phyloP scores from a whole-genome alignment of 2,113 vertebrate species.

The Spea multiplicata region DNA sequence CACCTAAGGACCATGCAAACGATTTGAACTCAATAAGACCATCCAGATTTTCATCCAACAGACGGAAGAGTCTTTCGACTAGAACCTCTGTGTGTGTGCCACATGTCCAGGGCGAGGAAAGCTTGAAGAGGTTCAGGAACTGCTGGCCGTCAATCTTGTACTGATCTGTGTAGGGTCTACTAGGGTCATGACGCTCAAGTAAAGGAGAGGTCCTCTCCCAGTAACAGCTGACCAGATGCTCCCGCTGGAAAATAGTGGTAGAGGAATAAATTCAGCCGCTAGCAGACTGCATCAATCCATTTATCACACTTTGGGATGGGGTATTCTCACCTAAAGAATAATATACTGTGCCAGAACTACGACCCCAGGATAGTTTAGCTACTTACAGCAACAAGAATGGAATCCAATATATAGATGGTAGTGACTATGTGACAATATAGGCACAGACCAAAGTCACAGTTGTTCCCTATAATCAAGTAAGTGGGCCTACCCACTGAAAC shows the following conservation, averaged over 20 bases:
- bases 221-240: slow-evolving; percentile 87
- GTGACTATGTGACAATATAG: too few species aligned
- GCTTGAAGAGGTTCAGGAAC: slow-evolving; percentile 79
- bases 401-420: too few species aligned
- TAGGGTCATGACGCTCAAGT: slow-evolving; percentile 65
- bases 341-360: too few species aligned
- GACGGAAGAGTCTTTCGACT: slow-evolving; percentile 79
- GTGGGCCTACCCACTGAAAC: too few species aligned
- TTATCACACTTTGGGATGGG: too few species aligned
- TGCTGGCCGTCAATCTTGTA: slow-evolving; percentile 85
- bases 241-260: slow-evolving; percentile 66
- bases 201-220: slow-evolving; percentile 70
- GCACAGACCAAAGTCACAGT: too few species aligned
- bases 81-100: slow-evolving; percentile 74
- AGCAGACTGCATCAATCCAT: too few species aligned
- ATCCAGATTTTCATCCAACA: slow-evolving; percentile 80
- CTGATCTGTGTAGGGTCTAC: slow-evolving; percentile 75
- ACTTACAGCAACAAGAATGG: too few species aligned
- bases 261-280: too few species aligned
- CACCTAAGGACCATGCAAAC: slow-evolving; percentile 82
- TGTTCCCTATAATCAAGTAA: too few species aligned
- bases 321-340: neutral
- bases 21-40: slow-evolving; percentile 80
- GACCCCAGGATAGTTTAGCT: too few species aligned
- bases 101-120: slow-evolving; percentile 81